A percentile compares a stretch with the other conserved stretches of the same genome.
Evolutionary conservation across 2,888 invertebrate genomes (phyloP).

Genomic region (Seira sanloemensis): DNA sequence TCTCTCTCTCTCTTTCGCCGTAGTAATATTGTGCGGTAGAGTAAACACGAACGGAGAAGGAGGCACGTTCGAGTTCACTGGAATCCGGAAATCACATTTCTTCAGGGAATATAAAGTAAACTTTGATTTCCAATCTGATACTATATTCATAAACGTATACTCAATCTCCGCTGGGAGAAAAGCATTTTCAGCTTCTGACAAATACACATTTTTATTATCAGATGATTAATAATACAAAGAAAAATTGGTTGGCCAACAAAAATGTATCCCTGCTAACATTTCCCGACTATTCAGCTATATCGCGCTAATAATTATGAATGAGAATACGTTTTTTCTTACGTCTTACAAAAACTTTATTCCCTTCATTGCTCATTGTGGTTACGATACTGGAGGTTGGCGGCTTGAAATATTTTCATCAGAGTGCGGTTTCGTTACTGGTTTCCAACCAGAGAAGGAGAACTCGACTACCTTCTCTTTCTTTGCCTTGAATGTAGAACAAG

Average conservation of each 20-base stretch:
- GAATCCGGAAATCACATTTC: conserved; percentile 60
- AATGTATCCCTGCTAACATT: too few species aligned
- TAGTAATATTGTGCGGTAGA: neutral
- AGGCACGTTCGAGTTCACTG: conserved; percentile 32
- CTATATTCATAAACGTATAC: too few species aligned
- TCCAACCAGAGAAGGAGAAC: conserved; percentile 24
- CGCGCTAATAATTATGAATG: neutral
- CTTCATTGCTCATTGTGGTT: conserved; percentile 64
- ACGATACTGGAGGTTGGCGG: conserved; percentile 55
- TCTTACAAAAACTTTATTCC: conserved; percentile 52
- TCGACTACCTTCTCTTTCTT: neutral
- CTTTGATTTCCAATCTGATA: conserved; percentile 10
- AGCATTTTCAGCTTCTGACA: too few species aligned
- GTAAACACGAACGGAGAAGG: conserved; percentile 14
- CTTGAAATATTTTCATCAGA: conserved; percentile 63
- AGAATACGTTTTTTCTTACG: neutral
- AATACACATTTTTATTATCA: too few species aligned
- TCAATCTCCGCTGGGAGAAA: too few species aligned
- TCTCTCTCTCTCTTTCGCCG: neutral
- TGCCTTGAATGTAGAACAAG: conserved; percentile 31
- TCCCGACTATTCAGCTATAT: too few species aligned
- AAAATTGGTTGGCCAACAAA: too few species aligned
- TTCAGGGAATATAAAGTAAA: conserved; percentile 49
- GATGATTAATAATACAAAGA: too few species aligned
- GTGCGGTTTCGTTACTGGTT: conserved; percentile 58